Evolutionary conservation across 1,140 invertebrate genomes (phyloP), one percentile per base, ranked within the genome.

Genomic region (Yoshiicerus persimilis): DNA sequence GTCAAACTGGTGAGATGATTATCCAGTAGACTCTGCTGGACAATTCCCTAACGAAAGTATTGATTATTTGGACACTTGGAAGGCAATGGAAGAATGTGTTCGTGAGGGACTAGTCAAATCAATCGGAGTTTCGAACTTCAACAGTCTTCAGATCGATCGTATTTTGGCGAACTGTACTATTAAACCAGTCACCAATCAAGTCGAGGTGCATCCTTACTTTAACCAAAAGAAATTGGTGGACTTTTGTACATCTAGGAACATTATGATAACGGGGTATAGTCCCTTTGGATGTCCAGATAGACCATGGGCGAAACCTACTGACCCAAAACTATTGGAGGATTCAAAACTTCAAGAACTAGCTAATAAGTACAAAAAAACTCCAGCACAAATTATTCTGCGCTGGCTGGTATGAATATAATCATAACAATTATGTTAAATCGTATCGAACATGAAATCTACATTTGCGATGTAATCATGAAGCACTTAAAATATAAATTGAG

Each of bases 91-190:
- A 90, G 92, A 94, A 87, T 93, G 92, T 87, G 93, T 93, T 6
- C 92, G 93, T 86, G 89, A 92, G 77, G 94, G 94, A 16, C 91
- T 94, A 66, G 92, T 92, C 1, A 93, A 92, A 56, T 92, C 93
- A 23, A 96, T 97, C 66, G 97, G 97, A 2, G 90, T 97, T 0
- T 97, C 96, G 66, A 97, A 97, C 92, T 98, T 97, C 92, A 97
- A 96, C 91, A 94, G 93, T 23, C 91, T 94, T 75, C 96, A 97
- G 91, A 92, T 97, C 8, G 91, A 94, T 56, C 92, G 94, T 56
- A 92, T 98, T 13, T 89, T 96, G 32, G 93, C 93, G 20, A 91
- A 90, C 34, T 91, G 91, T 11, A 92, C 91, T 88, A 94, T 96
- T 34, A 94, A 94, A 90, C 95, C 95, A 27, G 93, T 93, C 32